Percentiles rank a stretch among this genome's conserved stretches.
Evolutionary conservation across 1,140 invertebrate genomes (phyloP).

Genomic region (Lutraria rhynchaena): DNA sequence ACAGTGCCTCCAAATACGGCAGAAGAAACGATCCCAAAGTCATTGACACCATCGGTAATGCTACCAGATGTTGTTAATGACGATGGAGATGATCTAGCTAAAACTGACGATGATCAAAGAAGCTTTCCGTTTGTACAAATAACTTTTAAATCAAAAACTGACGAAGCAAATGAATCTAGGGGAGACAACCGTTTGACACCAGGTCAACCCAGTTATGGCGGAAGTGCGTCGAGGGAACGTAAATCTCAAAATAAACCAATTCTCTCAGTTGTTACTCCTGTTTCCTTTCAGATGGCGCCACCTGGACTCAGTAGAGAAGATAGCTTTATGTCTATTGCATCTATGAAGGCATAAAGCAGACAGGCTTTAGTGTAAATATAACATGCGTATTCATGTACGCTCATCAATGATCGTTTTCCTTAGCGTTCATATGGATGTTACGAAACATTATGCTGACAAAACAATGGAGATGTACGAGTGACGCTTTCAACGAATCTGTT

Average conservation of each 20-base stretch:
- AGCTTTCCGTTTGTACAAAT: constrained; percentile 53
- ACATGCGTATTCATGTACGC: no score
- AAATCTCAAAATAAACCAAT: constrained; percentile 10
- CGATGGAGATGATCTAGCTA: background rate
- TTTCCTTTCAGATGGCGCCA: constrained; percentile 54
- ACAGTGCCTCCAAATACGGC: constrained; percentile 45
- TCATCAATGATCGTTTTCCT: no score
- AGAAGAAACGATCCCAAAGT: constrained; percentile 11
- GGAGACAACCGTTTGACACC: background rate
- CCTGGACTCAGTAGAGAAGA: constrained; percentile 48
- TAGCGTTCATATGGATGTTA: no score
- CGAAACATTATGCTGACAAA: no score
- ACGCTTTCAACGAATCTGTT: no score
- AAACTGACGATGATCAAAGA: background rate
- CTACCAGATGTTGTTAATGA: background rate
- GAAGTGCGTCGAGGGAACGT: constrained; percentile 7
- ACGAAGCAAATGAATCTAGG: background rate
- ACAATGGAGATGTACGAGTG: no score
- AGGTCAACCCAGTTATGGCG: background rate
- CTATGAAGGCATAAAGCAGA: constrained; percentile 5
- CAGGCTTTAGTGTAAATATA: no score
- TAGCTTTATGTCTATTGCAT: constrained; percentile 18
- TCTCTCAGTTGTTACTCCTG: constrained; percentile 26
- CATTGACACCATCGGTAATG: background rate
- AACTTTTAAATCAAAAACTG: constrained; percentile 31